phyloP scores from a whole-genome alignment of 2,797 vertebrate species.

The Gymnoscopelus microlampas region DNA sequence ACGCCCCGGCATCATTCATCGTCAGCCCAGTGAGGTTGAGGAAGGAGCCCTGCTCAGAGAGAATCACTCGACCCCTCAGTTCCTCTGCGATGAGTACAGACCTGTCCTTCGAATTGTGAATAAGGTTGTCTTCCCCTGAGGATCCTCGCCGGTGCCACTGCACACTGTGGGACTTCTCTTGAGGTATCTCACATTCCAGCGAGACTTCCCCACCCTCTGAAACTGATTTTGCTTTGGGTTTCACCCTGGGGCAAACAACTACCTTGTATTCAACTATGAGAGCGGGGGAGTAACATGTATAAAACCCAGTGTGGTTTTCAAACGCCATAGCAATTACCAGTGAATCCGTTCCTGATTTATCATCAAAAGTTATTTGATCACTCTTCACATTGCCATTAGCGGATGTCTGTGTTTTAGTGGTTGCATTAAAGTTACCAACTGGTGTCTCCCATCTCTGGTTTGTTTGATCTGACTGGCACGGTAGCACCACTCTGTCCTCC shows the following conservation, averaged over 20 bases:
- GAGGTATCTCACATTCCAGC: constrained; percentile 50
- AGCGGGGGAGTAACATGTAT: constrained; percentile 60
- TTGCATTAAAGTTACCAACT: constrained; percentile 56
- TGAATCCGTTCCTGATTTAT: constrained; percentile 46
- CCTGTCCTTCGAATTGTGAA: constrained; percentile 51
- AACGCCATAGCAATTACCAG: constrained; percentile 64
- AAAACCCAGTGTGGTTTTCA: constrained; percentile 59
- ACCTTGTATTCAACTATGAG: constrained; percentile 59
- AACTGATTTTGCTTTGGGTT: not conserved
- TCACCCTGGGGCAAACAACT: constrained; percentile 58
- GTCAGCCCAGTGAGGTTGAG: constrained; percentile 56
- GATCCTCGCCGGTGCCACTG: constrained; percentile 67
- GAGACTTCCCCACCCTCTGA: constrained; percentile 4
- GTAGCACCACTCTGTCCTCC: constrained; percentile 67
- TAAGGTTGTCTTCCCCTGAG: constrained; percentile 26
- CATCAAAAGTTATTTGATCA: constrained; percentile 18
- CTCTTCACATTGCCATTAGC: not conserved
- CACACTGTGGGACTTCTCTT: constrained; percentile 38
- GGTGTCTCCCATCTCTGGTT: constrained; percentile 76
- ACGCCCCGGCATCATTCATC: constrained; percentile 49
- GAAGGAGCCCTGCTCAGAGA: constrained; percentile 27
- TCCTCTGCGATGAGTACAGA: constrained; percentile 39
- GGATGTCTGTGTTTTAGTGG: not conserved
- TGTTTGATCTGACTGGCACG: constrained; percentile 52
- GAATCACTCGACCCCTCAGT: constrained; percentile 49